Evolutionary conservation across 2,888 invertebrate species (phyloP).

Genomic region (Chrysodeixis includens): DNA sequence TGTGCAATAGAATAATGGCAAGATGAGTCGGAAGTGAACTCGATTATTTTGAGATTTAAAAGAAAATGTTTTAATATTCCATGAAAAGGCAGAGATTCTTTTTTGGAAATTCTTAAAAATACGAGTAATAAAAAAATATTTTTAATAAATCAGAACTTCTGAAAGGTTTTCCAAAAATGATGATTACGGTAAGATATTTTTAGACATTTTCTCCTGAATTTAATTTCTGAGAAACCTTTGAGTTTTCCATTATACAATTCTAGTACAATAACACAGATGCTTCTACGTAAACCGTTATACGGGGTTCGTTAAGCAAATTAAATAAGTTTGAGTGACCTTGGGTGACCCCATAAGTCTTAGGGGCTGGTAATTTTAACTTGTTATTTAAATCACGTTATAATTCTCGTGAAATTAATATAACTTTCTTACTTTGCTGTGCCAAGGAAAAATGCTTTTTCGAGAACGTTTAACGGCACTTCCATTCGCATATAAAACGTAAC

Average conservation of each 20-base stretch:
- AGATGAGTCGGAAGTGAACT: too few species aligned
- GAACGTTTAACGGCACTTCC: slow-evolving; percentile 35
- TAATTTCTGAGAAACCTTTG: neutral
- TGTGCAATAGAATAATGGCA: too few species aligned
- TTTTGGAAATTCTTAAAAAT: too few species aligned
- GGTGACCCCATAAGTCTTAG: slow-evolving; percentile 63
- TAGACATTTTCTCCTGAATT: neutral
- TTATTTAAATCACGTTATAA: slow-evolving; percentile 71
- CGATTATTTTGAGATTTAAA: too few species aligned
- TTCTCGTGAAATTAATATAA: slow-evolving; percentile 61
- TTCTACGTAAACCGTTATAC: slow-evolving; percentile 56
- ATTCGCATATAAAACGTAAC: too few species aligned
- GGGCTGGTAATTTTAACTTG: slow-evolving; percentile 67
- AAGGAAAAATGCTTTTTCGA: slow-evolving; percentile 45
- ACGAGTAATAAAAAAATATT: too few species aligned
- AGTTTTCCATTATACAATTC: slow-evolving; percentile 31
- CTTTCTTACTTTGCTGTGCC: slow-evolving; percentile 44
- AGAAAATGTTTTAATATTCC: too few species aligned
- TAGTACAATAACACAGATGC: slow-evolving; percentile 31
- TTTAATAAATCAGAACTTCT: too few species aligned
- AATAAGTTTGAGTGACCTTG: slow-evolving; percentile 71
- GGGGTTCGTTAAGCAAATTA: slow-evolving; percentile 71
- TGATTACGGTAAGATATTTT: neutral
- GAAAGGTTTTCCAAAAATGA: too few species aligned
- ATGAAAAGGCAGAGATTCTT: too few species aligned